A percentile compares a stretch with the other conserved stretches of the same genome.
Conservation (phyloP, 2,797 vertebrate species). For the Chiloscyllium punctatum region DNA sequence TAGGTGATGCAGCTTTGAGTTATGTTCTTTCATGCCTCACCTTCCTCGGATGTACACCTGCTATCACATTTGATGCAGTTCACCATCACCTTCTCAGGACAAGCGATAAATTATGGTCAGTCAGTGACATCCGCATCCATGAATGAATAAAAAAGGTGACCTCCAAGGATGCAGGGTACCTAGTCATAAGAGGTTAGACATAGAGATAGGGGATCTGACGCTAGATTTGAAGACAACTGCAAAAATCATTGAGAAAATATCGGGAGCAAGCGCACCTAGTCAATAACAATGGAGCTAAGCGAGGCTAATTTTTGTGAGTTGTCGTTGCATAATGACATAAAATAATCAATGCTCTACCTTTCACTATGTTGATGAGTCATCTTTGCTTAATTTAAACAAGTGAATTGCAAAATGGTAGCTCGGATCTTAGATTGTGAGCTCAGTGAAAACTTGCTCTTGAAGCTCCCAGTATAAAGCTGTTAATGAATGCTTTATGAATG, state of each 20-base stretch:
- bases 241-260: background rate
- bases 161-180: background rate
- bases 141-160: background rate
- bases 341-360: background rate
- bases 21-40: background rate
- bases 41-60: background rate
- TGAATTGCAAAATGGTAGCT: background rate
- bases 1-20: background rate
- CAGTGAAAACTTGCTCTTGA: background rate
- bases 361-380: background rate
- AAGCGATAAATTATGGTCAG: too few species aligned
- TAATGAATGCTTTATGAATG: background rate
- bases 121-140: too few species aligned
- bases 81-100: too few species aligned
- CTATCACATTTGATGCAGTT: background rate
- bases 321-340: background rate
- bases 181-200: background rate
- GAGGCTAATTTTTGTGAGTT: background rate
- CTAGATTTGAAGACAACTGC: background rate
- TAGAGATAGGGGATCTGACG: background rate
- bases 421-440: background rate
- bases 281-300: background rate
- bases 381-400: background rate
- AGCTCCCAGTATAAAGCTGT: background rate
- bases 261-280: background rate